phyloP scores from a whole-genome alignment of 2,113 vertebrate genomes.

The Periophthalmodon schlosseri region DNA sequence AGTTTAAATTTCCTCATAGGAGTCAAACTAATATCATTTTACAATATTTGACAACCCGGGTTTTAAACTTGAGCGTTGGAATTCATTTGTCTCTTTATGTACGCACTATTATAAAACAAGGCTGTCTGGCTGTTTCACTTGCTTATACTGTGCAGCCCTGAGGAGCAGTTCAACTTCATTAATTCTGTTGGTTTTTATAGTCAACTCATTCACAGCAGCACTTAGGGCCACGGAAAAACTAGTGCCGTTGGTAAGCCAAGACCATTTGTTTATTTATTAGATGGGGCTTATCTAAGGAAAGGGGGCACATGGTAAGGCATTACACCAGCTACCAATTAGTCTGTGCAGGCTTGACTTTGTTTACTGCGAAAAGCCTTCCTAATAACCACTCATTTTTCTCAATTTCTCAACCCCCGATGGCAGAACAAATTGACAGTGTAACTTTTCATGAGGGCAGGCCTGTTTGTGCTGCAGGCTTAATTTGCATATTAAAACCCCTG shows the following conservation, averaged over 20 bases:
- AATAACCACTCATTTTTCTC: slow-evolving; percentile 37
- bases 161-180: slow-evolving; percentile 58
- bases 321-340: slow-evolving; percentile 48
- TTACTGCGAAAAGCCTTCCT: slow-evolving; percentile 29
- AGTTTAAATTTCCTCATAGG: slow-evolving; percentile 45
- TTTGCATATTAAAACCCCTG: slow-evolving; percentile 60
- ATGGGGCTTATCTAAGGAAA: slow-evolving; percentile 55
- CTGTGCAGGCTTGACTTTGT: slow-evolving; percentile 33
- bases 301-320: slow-evolving; percentile 37
- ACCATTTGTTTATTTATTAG: slow-evolving; percentile 59
- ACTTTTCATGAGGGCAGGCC: slow-evolving; percentile 31
- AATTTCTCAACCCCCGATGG: slow-evolving; percentile 29
- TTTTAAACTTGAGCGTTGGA: slow-evolving; percentile 21
- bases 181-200: slow-evolving; percentile 57
- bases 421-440: slow-evolving; percentile 42
- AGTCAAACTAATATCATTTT: slow-evolving; percentile 38
- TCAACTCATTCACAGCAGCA: slow-evolving; percentile 48
- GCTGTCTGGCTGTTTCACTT: slow-evolving; percentile 29
- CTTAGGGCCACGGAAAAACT: slow-evolving; percentile 39
- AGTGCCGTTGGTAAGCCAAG: slow-evolving; percentile 42
- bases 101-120: slow-evolving; percentile 33
- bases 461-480: slow-evolving; percentile 42
- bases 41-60: slow-evolving; percentile 39
- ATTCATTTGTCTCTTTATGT: slow-evolving; percentile 23
- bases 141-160: slow-evolving; percentile 45